A percentile compares a stretch with the other conserved stretches of the same genome.
Conservation (phyloP, 1,140 invertebrate genomes). For the Listronotus bonariensis region DNA sequence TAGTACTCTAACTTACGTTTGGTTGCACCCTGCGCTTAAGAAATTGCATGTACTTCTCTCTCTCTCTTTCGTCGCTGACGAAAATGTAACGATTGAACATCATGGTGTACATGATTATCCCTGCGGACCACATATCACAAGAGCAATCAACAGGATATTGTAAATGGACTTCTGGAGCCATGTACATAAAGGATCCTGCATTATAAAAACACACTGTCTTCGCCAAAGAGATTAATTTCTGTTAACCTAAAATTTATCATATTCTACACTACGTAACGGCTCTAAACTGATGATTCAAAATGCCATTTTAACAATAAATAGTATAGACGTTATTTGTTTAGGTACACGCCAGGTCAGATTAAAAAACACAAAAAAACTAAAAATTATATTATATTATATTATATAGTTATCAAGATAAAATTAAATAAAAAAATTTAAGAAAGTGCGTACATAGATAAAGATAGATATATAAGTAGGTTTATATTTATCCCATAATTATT, state of each 20-base stretch:
- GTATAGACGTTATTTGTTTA: too few species aligned
- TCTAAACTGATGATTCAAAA: too few species aligned
- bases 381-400: too few species aligned
- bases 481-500: too few species aligned
- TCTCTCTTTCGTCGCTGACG: not conserved
- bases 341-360: too few species aligned
- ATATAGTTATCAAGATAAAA: too few species aligned
- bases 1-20: not conserved
- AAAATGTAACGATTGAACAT: conserved; percentile 22
- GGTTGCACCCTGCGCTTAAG: conserved; percentile 5
- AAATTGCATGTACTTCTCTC: not conserved
- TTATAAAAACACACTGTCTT: not conserved
- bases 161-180: conserved; percentile 32
- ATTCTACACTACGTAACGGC: too few species aligned
- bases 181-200: conserved; percentile 26
- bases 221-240: conserved; percentile 14
- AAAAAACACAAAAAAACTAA: too few species aligned
- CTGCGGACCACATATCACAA: conserved; percentile 35
- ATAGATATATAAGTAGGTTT: too few species aligned
- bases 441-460: too few species aligned
- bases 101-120: conserved; percentile 30
- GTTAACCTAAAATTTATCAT: conserved; percentile 23
- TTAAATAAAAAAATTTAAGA: too few species aligned
- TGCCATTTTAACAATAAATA: too few species aligned
- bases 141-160: conserved; percentile 13